Evolutionary conservation across 1,140 invertebrate species (phyloP), one percentile per base, ranked within the genome.

Genomic region (Drosophila neocordata): DNA sequence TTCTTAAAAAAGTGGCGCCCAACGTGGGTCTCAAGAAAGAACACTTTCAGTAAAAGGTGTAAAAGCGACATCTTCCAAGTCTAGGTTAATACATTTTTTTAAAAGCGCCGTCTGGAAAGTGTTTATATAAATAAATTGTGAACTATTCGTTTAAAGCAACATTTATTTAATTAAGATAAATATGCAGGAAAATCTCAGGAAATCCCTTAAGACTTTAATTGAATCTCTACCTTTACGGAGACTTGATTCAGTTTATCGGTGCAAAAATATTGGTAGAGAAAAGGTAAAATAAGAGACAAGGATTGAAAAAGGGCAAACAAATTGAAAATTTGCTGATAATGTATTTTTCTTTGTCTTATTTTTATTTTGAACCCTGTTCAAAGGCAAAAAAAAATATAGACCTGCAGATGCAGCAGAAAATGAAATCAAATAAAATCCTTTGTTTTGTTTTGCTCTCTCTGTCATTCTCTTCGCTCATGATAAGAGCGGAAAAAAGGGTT

Each of bases 201-300:
- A 53, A 22, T 55, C 53, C n/a, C 53, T 34, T 13, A 55, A 55
- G 13, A 15, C 53, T 55, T 34, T 34, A 55, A 34, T 55, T 55
- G 58, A 77, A 73, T 73, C 73, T 73, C 57, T 52, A 69, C 65
- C 68, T 69, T 77, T 73, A 69, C 37, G 61, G 62, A 59, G 71
- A 66, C 65, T 77, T 77, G 53, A 77, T 77, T 77, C 70, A 77
- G 69, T 73, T 77, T 73, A 76, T 65, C 8, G 48, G 18, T 24
- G 13, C 22, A 44, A 59, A 63, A 59, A 44, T 31, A 12, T 12
- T 12, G 11, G 34, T 24, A 24, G 11, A 61, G 48, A 51, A 66
- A 69, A 73, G 69, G 53, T 18, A 44, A 44, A 18, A 44, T 7
- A 44, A 31, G 4, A 13, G 18, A 77, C n/a, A 77, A 66, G 53